A percentile compares a stretch with the other conserved stretches of the same genome.
Conservation (phyloP, 2,888 invertebrate genomes). For the Mycalesis mineus region DNA sequence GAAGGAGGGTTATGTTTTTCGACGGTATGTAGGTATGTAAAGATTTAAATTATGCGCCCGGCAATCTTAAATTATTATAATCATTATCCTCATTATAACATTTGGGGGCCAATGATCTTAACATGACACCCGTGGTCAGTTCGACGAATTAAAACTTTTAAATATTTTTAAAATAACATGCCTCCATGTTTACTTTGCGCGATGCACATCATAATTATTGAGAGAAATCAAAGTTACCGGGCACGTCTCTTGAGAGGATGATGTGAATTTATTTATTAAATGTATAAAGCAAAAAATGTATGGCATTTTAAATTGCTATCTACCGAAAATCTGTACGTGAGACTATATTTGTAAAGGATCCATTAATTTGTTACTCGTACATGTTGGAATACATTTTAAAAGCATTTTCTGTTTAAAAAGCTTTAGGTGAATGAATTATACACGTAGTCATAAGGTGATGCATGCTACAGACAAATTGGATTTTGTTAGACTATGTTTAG, state of each 20-base stretch:
- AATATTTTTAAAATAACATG: constrained; percentile 5
- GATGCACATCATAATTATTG: constrained; percentile 2
- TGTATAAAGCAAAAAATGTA: not conserved
- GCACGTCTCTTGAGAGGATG: constrained; percentile 6
- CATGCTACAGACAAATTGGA: too few species aligned
- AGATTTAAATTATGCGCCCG: too few species aligned
- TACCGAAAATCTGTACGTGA: constrained; percentile 3
- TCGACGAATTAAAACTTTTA: not conserved
- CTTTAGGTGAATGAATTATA: too few species aligned
- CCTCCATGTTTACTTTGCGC: constrained; percentile 1
- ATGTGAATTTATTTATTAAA: not conserved
- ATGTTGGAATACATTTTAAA: too few species aligned
- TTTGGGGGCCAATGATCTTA: not conserved
- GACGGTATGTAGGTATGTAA: too few species aligned
- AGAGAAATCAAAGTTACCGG: constrained; percentile 1
- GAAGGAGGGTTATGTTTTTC: too few species aligned
- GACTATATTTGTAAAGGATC: constrained; percentile 5
- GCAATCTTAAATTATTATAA: too few species aligned
- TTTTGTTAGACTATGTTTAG: too few species aligned
- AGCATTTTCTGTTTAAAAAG: not conserved
- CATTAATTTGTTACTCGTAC: not conserved
- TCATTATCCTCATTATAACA: not conserved
- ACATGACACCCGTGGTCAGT: constrained; percentile 1
- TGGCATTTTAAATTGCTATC: constrained; percentile 1
- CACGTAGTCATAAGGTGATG: too few species aligned